Evolutionary conservation across 2,888 invertebrate genomes (phyloP), one percentile per base, ranked within the genome.

Genomic region (Philereme vetulata): DNA sequence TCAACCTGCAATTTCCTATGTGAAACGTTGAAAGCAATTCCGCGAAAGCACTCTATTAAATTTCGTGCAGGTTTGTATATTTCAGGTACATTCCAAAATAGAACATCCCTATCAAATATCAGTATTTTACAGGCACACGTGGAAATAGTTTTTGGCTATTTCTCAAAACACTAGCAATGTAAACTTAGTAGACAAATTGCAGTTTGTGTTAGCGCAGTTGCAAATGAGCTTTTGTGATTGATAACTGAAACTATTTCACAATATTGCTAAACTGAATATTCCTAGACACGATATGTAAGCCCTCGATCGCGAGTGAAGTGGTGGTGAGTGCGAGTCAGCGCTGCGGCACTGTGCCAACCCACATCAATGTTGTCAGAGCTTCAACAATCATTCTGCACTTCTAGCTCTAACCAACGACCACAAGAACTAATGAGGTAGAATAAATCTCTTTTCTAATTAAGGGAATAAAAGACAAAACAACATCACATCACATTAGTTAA

Each of bases 311-410:
- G 74, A 38, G 68, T 73, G 72, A 72, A 78, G 73, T 75, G 72
- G 67, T 56, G 66, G 63, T 58, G 71, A 71, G 70, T 71, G 76
- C 72, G 65, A 74, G 69, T 76, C 75, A 77, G 77, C 74, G 66
- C 61, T 60, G 75, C 87, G 87, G 88, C 87, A 77, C 55, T 38
- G 54, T 76, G 86, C 88, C 88, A 87, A 75, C 60, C 72, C 70
- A 62, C 75, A 70, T 61, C 65, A 68, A 64, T 70, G 65, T 71
- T 71, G 71, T 68, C 62, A 51, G 53, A 40, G 40, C 57, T 62
- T 58, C 54, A 42, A 51, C 58, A 48, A 56, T 56, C 60, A 52
- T 52, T 56, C 48, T 10, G 56, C 56, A 45, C 52, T 51, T 43
- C 43, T 43, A 47, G 36, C 33, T 51, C 43, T 36, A 43, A 10